A percentile compares a stretch with the other conserved stretches of the same genome.
These are phyloP conservation scores for Drosophila repletoides DNA, from an alignment of 1,140 invertebrate genomes.

Conservation along the genomic window DNA sequence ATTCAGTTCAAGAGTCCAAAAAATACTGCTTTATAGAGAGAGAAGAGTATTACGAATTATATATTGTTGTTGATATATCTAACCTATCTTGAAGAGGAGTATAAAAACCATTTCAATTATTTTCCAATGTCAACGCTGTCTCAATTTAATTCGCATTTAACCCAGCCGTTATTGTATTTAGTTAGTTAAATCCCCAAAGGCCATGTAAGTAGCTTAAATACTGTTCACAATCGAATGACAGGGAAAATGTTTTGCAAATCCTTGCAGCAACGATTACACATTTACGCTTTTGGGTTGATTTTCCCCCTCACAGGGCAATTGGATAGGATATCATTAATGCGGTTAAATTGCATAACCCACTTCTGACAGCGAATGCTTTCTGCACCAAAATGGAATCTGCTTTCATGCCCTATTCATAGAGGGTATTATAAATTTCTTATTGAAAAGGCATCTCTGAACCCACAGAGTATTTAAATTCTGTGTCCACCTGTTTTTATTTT, in stretches of 20 bases:
- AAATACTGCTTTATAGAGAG: no score
- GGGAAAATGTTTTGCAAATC: conserved; percentile 62
- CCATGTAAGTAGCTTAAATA: conserved; percentile 37
- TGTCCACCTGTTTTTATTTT: no score
- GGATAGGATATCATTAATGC: conserved; percentile 59
- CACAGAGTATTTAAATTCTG: no score
- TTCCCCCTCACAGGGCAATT: conserved; percentile 4
- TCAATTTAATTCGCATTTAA: conserved; percentile 1
- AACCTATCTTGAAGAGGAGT: no score
- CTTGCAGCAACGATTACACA: conserved; percentile 59
- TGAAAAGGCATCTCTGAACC: no score
- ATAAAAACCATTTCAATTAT: no score
- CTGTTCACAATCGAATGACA: conserved; percentile 47
- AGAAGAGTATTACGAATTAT: no score
- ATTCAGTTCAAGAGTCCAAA: neutral
- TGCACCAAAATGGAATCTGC: conserved; percentile 1
- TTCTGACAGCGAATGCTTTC: conserved; percentile 15
- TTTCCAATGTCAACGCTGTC: neutral
- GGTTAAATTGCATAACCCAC: conserved; percentile 59
- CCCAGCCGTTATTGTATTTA: conserved; percentile 6
- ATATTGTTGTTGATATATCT: no score
- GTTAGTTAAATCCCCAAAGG: neutral
- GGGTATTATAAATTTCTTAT: no score
- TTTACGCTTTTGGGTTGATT: conserved; percentile 25
- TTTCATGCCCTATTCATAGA: no score